These are phyloP conservation scores for Sinonovacula constricta DNA, from an alignment of 1,140 invertebrate species.

Conservation along the genomic window DNA sequence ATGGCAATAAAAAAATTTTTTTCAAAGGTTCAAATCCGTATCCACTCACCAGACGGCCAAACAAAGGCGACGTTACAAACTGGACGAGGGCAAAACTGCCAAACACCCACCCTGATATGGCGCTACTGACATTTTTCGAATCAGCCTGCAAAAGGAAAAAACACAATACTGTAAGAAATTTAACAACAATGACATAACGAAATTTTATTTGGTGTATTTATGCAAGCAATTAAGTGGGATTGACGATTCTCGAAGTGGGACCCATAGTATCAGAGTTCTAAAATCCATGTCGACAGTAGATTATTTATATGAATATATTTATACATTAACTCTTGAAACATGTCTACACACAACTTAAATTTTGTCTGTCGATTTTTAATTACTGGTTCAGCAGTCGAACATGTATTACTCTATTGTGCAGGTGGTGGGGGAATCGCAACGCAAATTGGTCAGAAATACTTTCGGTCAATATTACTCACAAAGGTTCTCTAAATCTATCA, in stretches of 20 bases:
- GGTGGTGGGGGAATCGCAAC: no score
- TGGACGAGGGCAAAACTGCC: slow-evolving; percentile 39
- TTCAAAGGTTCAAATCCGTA: neutral
- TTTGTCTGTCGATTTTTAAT: no score
- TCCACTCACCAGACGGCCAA: slow-evolving; percentile 32
- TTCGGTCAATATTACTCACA: no score
- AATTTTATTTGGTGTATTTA: no score
- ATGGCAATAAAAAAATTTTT: neutral
- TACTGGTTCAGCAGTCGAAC: no score
- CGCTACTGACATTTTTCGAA: slow-evolving; percentile 20
- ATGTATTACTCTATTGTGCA: no score
- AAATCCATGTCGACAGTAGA: neutral
- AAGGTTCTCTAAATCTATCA: no score
- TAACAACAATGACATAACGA: neutral
- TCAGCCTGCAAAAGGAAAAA: slow-evolving; percentile 16
- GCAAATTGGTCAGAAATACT: no score
- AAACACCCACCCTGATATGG: slow-evolving; percentile 43
- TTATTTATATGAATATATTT: no score
- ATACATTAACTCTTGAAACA: no score
- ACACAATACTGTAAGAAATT: neutral
- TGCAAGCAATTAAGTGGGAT: no score
- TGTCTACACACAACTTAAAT: no score
- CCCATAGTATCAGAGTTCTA: neutral
- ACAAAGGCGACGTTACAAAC: slow-evolving; percentile 37
- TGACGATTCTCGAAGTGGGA: neutral